Evolutionary conservation across 1,140 invertebrate species (phyloP), one percentile per base, ranked within the genome.

Genomic region (Sycophaga agraensis): DNA sequence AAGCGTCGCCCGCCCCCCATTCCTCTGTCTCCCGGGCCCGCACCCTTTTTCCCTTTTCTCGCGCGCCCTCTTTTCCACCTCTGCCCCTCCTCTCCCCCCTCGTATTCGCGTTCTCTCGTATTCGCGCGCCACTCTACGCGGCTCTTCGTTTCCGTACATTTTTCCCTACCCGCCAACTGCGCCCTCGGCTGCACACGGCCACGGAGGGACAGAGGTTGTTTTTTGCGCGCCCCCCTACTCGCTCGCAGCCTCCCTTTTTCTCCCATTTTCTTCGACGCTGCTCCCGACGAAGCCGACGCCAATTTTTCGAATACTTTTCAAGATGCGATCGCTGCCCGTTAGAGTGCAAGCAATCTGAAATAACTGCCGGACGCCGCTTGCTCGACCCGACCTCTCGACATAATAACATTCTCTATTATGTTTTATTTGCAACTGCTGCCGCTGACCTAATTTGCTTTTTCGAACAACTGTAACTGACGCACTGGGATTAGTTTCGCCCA

Each of bases 241-340:
- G n/a, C n/a, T n/a, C 5, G 8, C 28, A 48, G 14, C 6, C 28
- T 28, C 2, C 24, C 12, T n/a, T 28, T 3, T 28, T 24, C 9
- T 14, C 12, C 14, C 14, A 1, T 24, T 45, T 42, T 14, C 21
- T 8, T 54, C 21, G 16, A 3, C 11, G 14, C 3, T 12, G 21
- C 35, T 53, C 24, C 49, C n/a, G n/a, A n/a, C n/a, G n/a, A 31
- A 54, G 21, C 22, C 11, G 12, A 4, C 4, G 8, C 48, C 22
- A 21, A 51, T 59, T 59, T 51, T 51, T 35, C 17, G 17, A 51
- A 51, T 42, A 24, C 57, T 43, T 51, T 43, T 21, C 22, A 57
- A 39, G 26, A 26, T 24, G 17, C 43, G 31, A 28, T n/a, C 31
- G 14, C n/a, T n/a, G n/a, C n/a, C n/a, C n/a, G n/a, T n/a, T n/a